Evolutionary conservation across 2,888 invertebrate genomes (phyloP).

Genomic region (Pseudococcus longispinus): DNA sequence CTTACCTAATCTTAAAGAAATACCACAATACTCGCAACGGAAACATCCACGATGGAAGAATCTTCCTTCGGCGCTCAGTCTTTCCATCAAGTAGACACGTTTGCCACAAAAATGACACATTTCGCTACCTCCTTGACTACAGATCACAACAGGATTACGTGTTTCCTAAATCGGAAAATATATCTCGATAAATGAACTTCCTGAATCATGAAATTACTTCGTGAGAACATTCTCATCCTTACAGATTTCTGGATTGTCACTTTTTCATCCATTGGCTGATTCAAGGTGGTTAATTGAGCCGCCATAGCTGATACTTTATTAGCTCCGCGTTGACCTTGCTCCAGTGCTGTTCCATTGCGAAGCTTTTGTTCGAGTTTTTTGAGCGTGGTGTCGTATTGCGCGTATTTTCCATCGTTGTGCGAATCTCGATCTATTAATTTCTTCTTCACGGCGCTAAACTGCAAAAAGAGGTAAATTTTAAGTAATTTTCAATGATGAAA

Average conservation of each 20-base stretch:
- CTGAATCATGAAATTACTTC: not conserved
- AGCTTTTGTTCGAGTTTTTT: slow-evolving; percentile 76
- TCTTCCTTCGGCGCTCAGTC: slow-evolving; percentile 86
- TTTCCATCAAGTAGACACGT: slow-evolving; percentile 92
- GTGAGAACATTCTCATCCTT: not conserved
- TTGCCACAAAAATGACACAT: slow-evolving; percentile 88
- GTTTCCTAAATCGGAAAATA: slow-evolving; percentile 66
- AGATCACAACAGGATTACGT: slow-evolving; percentile 68
- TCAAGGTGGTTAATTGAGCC: slow-evolving; percentile 71
- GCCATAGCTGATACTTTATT: slow-evolving; percentile 88
- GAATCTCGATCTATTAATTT: slow-evolving; percentile 67
- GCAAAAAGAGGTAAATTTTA: slow-evolving; percentile 56
- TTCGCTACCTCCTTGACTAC: slow-evolving; percentile 74
- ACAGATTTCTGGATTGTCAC: slow-evolving; percentile 57
- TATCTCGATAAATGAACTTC: not conserved
- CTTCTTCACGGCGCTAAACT: slow-evolving; percentile 75
- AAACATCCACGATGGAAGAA: slow-evolving; percentile 93
- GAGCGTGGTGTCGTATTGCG: slow-evolving; percentile 76
- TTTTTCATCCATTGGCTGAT: slow-evolving; percentile 58
- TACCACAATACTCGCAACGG: slow-evolving; percentile 90
- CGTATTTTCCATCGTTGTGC: slow-evolving; percentile 69
- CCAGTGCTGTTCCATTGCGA: slow-evolving; percentile 78
- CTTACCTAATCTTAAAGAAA: slow-evolving; percentile 78
- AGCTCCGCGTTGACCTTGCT: slow-evolving; percentile 69
- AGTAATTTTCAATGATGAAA: not conserved